Percentiles rank a stretch among this genome's conserved stretches.
Conservation (phyloP, 2,888 invertebrate species). For the Andrena trimmerana region DNA sequence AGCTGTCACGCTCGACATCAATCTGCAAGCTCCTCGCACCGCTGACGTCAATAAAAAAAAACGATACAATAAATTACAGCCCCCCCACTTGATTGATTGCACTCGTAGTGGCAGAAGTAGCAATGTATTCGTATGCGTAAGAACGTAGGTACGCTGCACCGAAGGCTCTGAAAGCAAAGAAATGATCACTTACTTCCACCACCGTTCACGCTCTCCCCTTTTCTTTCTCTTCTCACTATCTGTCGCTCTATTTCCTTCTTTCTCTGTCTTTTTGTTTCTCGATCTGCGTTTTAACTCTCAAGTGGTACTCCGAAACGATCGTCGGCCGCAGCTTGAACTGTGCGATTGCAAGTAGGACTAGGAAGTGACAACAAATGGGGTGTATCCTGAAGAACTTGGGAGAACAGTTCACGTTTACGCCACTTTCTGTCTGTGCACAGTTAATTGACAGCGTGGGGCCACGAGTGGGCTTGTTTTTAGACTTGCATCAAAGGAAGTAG, state of each 20-base stretch:
- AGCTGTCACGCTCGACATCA: constrained; percentile 45
- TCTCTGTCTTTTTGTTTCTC: constrained; percentile 28
- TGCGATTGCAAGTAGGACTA: background rate
- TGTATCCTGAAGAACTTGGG: background rate
- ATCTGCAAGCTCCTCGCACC: constrained; percentile 45
- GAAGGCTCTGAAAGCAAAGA: constrained; percentile 58
- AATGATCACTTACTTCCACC: constrained; percentile 53
- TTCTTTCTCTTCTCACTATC: constrained; percentile 28
- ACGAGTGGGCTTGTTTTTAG: too few species aligned
- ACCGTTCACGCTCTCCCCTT: constrained; percentile 34
- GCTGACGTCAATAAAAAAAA: constrained; percentile 11
- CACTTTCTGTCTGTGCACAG: background rate
- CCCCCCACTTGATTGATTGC: constrained; percentile 43
- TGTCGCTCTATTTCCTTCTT: constrained; percentile 23
- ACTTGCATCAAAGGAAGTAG: background rate
- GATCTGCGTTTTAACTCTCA: constrained; percentile 40
- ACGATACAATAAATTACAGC: constrained; percentile 1
- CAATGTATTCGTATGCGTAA: constrained; percentile 32
- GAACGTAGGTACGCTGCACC: constrained; percentile 51
- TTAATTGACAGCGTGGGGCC: too few species aligned
- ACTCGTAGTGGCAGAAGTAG: constrained; percentile 51
- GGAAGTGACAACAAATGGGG: too few species aligned
- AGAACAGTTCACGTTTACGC: background rate
- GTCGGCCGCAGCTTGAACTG: background rate
- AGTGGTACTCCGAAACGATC: constrained; percentile 36